Base-by-base conservation (phyloP, 1,140 invertebrate species). In the Chlorops oryzae region DNA sequence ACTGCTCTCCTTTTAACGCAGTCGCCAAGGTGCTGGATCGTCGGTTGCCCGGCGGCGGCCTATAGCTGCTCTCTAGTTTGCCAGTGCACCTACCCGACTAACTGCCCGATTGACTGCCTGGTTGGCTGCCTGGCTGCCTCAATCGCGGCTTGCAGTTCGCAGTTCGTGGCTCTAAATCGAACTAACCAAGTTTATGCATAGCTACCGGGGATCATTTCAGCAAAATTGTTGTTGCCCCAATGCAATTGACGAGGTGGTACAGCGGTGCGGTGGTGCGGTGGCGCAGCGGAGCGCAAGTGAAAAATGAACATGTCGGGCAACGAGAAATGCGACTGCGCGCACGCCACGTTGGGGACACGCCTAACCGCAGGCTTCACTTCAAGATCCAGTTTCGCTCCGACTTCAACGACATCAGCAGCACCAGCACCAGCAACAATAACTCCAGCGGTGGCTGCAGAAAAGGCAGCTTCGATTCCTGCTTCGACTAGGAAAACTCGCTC, bases 181-280 rank as follows among this genome's bases (percentile, higher is more conserved):
- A 45, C 35, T 45, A 45, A 32, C 28, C 28, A 21, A 51, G 45
- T 37, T 18, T 27, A 21, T 39, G 61, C 64, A 67, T 67, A 55
- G 66, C 64, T 66, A 67, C 64, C 55, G 64, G 64, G 62, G 61
- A 62, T 67, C 58, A 64, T 64, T 67, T 27, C 28, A 15, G 28
- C 28, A 15, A 9, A 9, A 10, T 45, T 25, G 18, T 25, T 45
- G 18, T 6, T 5, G 22, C 23, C 24, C 13, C 18, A 7, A 3
- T 63, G 53, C 52, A 25, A 50, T 44, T 43, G 22, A 58, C 52
- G 34, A 46, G n/a, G 28, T n/a, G n/a, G n/a, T n/a, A n/a, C n/a
- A n/a, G n/a, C n/a, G n/a, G n/a, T n/a, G n/a, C n/a, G n/a, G 44
- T 58, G 58, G 62, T 60, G 58, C 58, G 61, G 52, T 32, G 48